Conservation (phyloP, 2,113 vertebrate species). For the Zingel zingel region DNA sequence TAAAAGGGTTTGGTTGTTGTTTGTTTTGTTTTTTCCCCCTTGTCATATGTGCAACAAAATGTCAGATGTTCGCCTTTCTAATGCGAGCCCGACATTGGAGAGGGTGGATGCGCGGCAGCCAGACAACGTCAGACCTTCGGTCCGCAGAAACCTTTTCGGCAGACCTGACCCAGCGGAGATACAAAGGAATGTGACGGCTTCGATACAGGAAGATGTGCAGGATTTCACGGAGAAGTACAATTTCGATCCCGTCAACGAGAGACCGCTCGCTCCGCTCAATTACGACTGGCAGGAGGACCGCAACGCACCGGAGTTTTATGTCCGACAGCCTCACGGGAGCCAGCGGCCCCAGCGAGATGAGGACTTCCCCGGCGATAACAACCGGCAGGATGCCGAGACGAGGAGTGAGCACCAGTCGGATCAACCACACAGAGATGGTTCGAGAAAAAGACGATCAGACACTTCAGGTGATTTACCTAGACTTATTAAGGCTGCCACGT, state of each 20-base stretch:
- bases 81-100: constrained; percentile 94
- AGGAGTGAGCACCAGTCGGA: neutral
- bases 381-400: constrained; percentile 31
- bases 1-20: constrained; percentile 5
- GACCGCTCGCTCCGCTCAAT: constrained; percentile 85
- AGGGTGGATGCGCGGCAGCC: constrained; percentile 90
- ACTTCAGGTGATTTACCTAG: constrained; percentile 64
- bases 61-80: constrained; percentile 95
- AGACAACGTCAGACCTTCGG: constrained; percentile 87
- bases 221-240: constrained; percentile 86
- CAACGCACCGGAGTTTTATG: constrained; percentile 91
- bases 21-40: neutral
- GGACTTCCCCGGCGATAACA: constrained; percentile 82
- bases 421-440: constrained; percentile 4
- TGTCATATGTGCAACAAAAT: constrained; percentile 85
- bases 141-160: constrained; percentile 93
- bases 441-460: constrained; percentile 86
- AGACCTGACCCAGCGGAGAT: constrained; percentile 86
- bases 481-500: neutral
- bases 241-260: constrained; percentile 88
- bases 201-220: constrained; percentile 81
- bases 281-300: constrained; percentile 89
- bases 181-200: constrained; percentile 78
- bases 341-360: constrained; percentile 57
- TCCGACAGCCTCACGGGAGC: constrained; percentile 81